These are phyloP conservation scores for Coreius guichenoti DNA, from an alignment of 2,797 vertebrate species.

Conservation along the genomic window DNA sequence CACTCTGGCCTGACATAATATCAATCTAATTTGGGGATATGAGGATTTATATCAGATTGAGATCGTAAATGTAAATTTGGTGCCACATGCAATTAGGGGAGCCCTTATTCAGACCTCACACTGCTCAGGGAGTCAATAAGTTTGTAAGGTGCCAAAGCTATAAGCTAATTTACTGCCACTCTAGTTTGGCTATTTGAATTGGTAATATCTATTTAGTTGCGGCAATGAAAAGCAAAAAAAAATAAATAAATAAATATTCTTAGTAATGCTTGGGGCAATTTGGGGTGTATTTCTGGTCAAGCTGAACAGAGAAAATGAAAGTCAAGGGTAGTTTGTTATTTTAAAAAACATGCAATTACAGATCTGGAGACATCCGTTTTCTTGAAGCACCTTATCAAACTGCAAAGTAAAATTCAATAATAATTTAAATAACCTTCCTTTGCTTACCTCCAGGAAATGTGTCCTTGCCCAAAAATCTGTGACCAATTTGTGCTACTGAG, in stretches of 20 bases:
- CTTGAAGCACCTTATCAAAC: conserved; percentile 41
- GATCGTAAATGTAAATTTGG: conserved; percentile 59
- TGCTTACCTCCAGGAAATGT: not conserved
- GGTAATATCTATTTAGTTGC: conserved; percentile 36
- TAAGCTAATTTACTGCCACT: conserved; percentile 50
- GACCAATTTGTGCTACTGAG: conserved; percentile 9
- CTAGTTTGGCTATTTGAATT: conserved; percentile 52
- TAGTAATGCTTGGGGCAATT: conserved; percentile 52
- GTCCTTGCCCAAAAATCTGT: conserved; percentile 12
- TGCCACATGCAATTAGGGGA: conserved; percentile 55
- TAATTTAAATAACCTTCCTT: conserved; percentile 37
- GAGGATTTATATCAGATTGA: conserved; percentile 56
- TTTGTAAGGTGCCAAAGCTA: conserved; percentile 51
- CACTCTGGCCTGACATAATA: conserved; percentile 62
- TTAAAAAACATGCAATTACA: conserved; percentile 18
- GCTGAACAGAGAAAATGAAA: conserved; percentile 21
- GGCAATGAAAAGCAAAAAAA: conserved; percentile 50
- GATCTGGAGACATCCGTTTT: conserved; percentile 23
- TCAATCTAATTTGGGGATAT: conserved; percentile 66
- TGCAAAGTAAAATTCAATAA: conserved; percentile 35
- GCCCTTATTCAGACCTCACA: conserved; percentile 46
- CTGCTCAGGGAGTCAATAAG: conserved; percentile 52
- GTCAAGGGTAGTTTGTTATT: conserved; percentile 35
- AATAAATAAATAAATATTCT: not conserved
- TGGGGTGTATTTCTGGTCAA: conserved; percentile 25